Percentiles rank a stretch among this genome's conserved stretches.
Evolutionary conservation across 2,113 vertebrate genomes (phyloP).

Genomic region (Odontesthes bonariensis): DNA sequence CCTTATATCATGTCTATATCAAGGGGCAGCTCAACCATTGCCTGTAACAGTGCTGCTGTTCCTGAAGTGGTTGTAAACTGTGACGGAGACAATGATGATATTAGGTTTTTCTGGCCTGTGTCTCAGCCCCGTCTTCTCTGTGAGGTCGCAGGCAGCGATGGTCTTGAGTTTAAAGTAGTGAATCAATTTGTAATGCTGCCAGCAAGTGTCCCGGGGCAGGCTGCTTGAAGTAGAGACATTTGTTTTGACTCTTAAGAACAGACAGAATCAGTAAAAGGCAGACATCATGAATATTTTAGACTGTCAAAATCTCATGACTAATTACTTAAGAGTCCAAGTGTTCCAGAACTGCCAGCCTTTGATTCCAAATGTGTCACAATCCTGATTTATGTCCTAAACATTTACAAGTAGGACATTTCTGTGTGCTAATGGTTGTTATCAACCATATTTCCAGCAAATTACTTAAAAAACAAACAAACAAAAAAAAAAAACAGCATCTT

Average conservation of each 20-base stretch:
- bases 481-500: too few relatives aligned
- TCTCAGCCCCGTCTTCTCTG: conserved; percentile 13
- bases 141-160: conserved; percentile 21
- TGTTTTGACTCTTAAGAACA: conserved; percentile 24
- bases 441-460: too few relatives aligned
- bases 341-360: conserved; percentile 14
- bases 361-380: neutral
- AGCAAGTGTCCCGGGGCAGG: conserved; percentile 11
- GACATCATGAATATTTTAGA: conserved; percentile 46
- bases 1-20: conserved; percentile 47
- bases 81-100: conserved; percentile 24
- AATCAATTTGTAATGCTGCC: conserved; percentile 45
- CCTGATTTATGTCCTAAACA: neutral
- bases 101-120: conserved; percentile 16
- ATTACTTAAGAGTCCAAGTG: conserved; percentile 20
- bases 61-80: conserved; percentile 25
- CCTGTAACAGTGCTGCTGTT: conserved; percentile 17
- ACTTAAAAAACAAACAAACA: too few relatives aligned
- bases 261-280: conserved; percentile 38
- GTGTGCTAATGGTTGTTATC: too few relatives aligned
- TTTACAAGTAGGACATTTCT: neutral
- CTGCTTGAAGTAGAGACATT: conserved; percentile 35
- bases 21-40: conserved; percentile 1
- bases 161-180: conserved; percentile 39
- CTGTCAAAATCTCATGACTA: neutral